Conservation (phyloP, 1,140 invertebrate species). For the Sesamia nonagrioides region DNA sequence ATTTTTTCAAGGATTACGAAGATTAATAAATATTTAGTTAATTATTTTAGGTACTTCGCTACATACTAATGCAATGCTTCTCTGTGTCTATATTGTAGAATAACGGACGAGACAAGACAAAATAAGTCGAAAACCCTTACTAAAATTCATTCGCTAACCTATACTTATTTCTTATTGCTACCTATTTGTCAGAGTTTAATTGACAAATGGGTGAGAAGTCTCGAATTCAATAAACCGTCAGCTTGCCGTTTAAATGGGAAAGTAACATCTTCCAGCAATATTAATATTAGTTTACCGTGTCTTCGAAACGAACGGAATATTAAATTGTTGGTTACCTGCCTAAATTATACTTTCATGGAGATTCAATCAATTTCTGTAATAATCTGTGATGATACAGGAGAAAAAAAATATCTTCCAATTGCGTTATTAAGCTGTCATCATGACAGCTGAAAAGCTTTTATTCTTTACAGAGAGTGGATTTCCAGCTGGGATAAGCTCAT, state of each 20-base stretch:
- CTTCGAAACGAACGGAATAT: not conserved
- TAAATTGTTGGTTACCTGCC: slow-evolving; percentile 7
- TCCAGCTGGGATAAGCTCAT: not conserved
- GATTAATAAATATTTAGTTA: not conserved
- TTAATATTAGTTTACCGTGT: slow-evolving; percentile 12
- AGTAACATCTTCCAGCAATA: not conserved
- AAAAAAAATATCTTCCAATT: not conserved
- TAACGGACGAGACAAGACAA: not conserved
- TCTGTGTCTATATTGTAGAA: no score
- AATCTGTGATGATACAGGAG: no score
- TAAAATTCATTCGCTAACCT: no score
- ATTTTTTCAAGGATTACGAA: no score
- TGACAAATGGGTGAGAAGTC: not conserved
- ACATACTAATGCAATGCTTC: no score
- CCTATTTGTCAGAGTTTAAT: not conserved
- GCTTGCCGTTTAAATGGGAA: not conserved
- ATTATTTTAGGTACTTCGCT: no score
- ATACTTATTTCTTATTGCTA: not conserved
- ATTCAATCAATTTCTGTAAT: not conserved
- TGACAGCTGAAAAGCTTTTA: not conserved
- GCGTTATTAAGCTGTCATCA: not conserved
- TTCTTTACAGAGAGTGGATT: not conserved
- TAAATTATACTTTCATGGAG: not conserved
- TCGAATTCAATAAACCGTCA: slow-evolving; percentile 14
- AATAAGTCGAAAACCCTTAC: no score